Evolutionary conservation across 2,888 invertebrate species (phyloP).

Genomic region (Ischnus inquisitorius): DNA sequence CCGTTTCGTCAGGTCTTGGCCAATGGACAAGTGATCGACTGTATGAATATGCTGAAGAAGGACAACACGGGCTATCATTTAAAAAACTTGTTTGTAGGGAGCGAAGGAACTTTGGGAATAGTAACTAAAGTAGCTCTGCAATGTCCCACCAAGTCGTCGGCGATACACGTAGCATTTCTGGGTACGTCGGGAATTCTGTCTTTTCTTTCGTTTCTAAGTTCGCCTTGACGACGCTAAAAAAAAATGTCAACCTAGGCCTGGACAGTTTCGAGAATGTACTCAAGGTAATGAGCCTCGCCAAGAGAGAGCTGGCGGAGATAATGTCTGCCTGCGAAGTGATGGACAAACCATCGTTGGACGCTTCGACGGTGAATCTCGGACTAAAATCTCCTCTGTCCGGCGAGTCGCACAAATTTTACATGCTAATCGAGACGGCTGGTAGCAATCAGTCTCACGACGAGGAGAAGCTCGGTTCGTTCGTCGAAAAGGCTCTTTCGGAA

Average conservation of each 20-base stretch:
- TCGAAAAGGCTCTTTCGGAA: constrained; percentile 90
- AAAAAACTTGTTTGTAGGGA: constrained; percentile 98
- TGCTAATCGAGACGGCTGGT: constrained; percentile 95
- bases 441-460: constrained; percentile 94
- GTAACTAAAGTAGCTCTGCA: constrained; percentile 97
- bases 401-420: constrained; percentile 91
- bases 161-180: constrained; percentile 95
- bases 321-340: constrained; percentile 98
- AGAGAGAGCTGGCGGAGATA: constrained; percentile 93
- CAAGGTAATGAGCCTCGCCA: constrained; percentile 91
- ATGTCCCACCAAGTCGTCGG: constrained; percentile 94
- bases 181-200: constrained; percentile 87
- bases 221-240: neutral
- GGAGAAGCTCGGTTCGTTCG: constrained; percentile 93
- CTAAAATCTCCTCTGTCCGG: constrained; percentile 86
- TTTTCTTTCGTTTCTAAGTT: constrained; percentile 66
- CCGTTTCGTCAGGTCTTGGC: constrained; percentile 90
- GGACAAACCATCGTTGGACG: constrained; percentile 91
- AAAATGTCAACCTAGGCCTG: constrained; percentile 87
- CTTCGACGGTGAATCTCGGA: constrained; percentile 88
- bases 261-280: constrained; percentile 92
- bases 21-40: constrained; percentile 94
- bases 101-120: constrained; percentile 98
- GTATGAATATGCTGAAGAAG: constrained; percentile 95
- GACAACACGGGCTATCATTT: constrained; percentile 99